Conservation (phyloP, 2,797 vertebrate genomes). For the Hafferia zeledoni region DNA sequence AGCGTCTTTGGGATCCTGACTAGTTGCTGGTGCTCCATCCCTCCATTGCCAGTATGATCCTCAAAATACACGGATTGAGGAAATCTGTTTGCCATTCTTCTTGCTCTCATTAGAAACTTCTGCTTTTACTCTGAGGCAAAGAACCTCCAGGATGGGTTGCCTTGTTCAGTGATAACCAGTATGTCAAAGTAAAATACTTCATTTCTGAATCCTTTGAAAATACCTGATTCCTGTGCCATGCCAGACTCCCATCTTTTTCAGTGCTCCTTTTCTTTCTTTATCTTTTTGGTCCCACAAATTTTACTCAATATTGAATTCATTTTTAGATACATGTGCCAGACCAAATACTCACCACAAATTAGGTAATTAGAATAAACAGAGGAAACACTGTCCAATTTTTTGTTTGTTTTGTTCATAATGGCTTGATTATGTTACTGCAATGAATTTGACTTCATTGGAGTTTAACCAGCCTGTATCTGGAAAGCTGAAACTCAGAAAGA, state of each 20-base stretch:
- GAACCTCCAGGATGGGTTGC: not conserved
- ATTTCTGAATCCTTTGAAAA: not conserved
- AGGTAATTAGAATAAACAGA: not conserved
- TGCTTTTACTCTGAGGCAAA: not conserved
- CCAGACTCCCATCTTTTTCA: not conserved
- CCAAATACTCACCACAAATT: not conserved
- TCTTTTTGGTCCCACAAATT: not conserved
- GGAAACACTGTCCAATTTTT: not conserved
- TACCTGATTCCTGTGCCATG: accelerated
- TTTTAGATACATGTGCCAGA: not conserved
- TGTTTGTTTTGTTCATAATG: not conserved
- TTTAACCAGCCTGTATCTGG: not conserved
- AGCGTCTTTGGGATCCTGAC: not conserved
- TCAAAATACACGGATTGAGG: not conserved
- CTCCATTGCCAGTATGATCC: not conserved
- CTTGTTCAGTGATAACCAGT: not conserved
- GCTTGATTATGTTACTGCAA: not conserved
- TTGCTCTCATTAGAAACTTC: not conserved
- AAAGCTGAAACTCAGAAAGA: not conserved
- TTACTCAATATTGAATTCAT: not conserved
- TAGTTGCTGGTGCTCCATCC: not conserved
- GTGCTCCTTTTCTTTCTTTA: not conserved
- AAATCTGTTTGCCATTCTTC: not conserved
- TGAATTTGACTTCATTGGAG: not conserved
- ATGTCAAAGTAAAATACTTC: not conserved